Evolutionary conservation across 2,113 vertebrate species (phyloP).

Genomic region (Prionailurus viverrinus): DNA sequence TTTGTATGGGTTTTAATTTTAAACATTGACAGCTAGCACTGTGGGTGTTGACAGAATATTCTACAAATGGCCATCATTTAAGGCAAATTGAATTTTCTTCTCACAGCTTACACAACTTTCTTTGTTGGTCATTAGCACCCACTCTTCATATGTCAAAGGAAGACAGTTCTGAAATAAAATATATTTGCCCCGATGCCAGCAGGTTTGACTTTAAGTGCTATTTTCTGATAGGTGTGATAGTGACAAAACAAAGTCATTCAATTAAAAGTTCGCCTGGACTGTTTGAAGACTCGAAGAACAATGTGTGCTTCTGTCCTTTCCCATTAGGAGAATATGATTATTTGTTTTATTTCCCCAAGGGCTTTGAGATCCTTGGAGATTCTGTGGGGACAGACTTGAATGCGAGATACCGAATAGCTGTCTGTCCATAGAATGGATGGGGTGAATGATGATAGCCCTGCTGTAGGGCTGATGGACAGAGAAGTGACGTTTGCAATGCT

Average conservation of each 20-base stretch:
- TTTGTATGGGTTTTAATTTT: background rate
- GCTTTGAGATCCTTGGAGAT: background rate
- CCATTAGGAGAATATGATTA: background rate
- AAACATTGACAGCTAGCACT: background rate
- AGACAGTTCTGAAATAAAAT: background rate
- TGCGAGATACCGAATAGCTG: background rate
- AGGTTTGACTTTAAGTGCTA: background rate
- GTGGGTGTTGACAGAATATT: background rate
- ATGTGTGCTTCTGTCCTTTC: background rate
- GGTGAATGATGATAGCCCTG: background rate
- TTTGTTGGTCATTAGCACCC: slow-evolving; percentile 4
- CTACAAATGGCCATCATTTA: background rate
- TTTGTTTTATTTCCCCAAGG: background rate
- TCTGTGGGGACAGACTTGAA: background rate
- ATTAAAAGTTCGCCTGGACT: background rate
- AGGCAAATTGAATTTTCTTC: slow-evolving; percentile 43
- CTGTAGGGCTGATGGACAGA: background rate
- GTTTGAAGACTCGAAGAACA: background rate
- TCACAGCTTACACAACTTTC: background rate
- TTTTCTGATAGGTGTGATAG: background rate
- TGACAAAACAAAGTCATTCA: background rate
- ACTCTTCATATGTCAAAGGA: background rate
- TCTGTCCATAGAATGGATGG: no score
- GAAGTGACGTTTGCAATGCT: background rate
- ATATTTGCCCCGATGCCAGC: background rate